A percentile compares a stretch with the other conserved stretches of the same genome.
phyloP scores from a whole-genome alignment of 1,140 invertebrate genomes.

The Rhyacophila brunnea region DNA sequence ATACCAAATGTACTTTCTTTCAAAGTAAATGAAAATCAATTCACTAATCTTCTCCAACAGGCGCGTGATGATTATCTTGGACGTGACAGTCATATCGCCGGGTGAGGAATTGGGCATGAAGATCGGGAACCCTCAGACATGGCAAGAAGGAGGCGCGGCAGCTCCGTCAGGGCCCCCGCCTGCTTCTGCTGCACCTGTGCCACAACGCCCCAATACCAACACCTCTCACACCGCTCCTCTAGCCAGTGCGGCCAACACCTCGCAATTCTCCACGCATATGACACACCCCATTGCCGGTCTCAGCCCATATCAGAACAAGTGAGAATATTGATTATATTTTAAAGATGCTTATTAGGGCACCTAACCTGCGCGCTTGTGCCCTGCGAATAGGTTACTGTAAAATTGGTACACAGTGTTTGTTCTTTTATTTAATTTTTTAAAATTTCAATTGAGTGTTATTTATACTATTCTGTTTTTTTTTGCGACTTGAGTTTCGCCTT shows the following conservation, averaged over 20 bases:
- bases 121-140: conserved; percentile 73
- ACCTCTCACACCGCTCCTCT: conserved; percentile 21
- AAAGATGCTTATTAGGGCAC: too few species aligned
- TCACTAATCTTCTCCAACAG: conserved; percentile 54
- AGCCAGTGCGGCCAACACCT: conserved; percentile 38
- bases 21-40: too few species aligned
- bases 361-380: too few species aligned
- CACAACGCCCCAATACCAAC: conserved; percentile 22
- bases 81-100: conserved; percentile 69
- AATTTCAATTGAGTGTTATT: too few species aligned
- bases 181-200: conserved; percentile 34
- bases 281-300: conserved; percentile 74
- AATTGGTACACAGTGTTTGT: too few species aligned
- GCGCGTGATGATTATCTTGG: conserved; percentile 79
- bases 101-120: conserved; percentile 70
- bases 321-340: conserved; percentile 33
- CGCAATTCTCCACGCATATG: conserved; percentile 47
- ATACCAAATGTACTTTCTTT: too few species aligned
- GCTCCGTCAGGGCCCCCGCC: conserved; percentile 29
- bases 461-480: too few species aligned
- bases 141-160: conserved; percentile 44
- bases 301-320: conserved; percentile 90
- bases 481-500: too few species aligned
- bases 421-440: too few species aligned
- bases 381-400: too few species aligned